Evolutionary conservation across 1,140 invertebrate genomes (phyloP).

Genomic region (Scylla paramamosain): DNA sequence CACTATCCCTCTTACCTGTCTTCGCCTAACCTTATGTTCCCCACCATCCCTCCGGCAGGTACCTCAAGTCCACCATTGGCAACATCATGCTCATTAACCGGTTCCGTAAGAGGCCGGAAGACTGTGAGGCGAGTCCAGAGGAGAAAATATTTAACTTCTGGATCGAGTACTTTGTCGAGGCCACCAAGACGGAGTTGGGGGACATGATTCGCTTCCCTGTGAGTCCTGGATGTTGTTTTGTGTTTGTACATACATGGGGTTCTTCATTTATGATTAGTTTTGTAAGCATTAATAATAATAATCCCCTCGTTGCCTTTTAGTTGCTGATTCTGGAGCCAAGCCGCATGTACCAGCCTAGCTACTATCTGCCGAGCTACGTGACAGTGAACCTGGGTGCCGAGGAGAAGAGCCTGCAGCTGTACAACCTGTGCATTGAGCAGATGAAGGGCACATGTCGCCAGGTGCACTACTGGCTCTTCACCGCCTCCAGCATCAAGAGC

Average conservation of each 20-base stretch:
- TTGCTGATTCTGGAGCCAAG: conserved; percentile 95
- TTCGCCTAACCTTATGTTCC: background rate
- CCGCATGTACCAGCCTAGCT: conserved; percentile 95
- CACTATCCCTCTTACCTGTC: background rate
- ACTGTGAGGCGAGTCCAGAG: conserved; percentile 85
- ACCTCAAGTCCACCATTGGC: conserved; percentile 98
- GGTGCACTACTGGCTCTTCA: conserved; percentile 96
- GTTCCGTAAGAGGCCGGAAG: conserved; percentile 88
- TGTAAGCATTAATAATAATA: too few species aligned
- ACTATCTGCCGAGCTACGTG: conserved; percentile 96
- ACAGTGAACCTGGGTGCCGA: conserved; percentile 96
- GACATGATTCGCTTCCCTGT: conserved; percentile 94
- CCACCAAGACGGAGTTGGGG: conserved; percentile 86
- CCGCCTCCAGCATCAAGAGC: conserved; percentile 93
- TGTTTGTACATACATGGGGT: conserved; percentile 40
- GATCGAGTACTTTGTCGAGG: conserved; percentile 99
- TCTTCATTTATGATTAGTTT: background rate
- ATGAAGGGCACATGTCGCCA: conserved; percentile 85
- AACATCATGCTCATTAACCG: conserved; percentile 98
- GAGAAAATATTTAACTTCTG: conserved; percentile 97
- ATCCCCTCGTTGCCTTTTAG: conserved; percentile 80
- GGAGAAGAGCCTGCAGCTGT: conserved; percentile 93
- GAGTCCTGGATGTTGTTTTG: conserved; percentile 80
- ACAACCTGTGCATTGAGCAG: conserved; percentile 90
- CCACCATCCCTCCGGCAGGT: conserved; percentile 83